A percentile compares a stretch with the other conserved stretches of the same genome.
These are phyloP conservation scores for Plumapathes pennacea DNA, from an alignment of 92 coral and sea anemone genomes.

Conservation along the genomic window DNA sequence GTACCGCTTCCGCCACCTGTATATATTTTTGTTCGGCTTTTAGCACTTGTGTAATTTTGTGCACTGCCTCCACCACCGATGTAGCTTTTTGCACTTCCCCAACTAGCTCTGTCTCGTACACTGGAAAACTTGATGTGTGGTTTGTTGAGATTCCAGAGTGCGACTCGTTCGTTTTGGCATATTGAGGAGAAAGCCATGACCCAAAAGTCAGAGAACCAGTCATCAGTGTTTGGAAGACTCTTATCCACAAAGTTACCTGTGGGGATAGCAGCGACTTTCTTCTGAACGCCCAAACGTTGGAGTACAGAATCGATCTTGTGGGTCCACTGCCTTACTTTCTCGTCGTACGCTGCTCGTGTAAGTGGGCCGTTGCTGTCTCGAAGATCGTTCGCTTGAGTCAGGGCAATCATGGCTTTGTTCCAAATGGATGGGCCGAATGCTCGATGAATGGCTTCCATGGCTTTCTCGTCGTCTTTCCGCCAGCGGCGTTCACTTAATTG, in stretches of 20 bases:
- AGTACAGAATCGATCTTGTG: neutral
- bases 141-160: no score
- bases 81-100: no score
- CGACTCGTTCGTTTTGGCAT: no score
- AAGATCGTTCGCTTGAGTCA: slow-evolving; percentile 48
- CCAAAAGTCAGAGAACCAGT: slow-evolving; percentile 55
- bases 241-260: neutral
- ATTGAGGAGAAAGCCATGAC: no score
- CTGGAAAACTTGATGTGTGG: no score
- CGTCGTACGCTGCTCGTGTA: neutral
- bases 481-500: slow-evolving; percentile 37
- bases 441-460: slow-evolving; percentile 17
- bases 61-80: no score
- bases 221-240: slow-evolving; percentile 14
- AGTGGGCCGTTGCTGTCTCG: slow-evolving; percentile 26
- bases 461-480: slow-evolving; percentile 5
- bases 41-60: no score
- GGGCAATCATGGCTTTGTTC: slow-evolving; percentile 37
- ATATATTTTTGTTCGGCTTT: no score
- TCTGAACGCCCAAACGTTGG: neutral
- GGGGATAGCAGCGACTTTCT: slow-evolving; percentile 8
- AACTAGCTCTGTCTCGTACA: no score
- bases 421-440: slow-evolving; percentile 29
- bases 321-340: slow-evolving; percentile 8
- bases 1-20: no score